phyloP scores from a whole-genome alignment of 2,888 invertebrate species.

The Oxyscelio sp. region DNA sequence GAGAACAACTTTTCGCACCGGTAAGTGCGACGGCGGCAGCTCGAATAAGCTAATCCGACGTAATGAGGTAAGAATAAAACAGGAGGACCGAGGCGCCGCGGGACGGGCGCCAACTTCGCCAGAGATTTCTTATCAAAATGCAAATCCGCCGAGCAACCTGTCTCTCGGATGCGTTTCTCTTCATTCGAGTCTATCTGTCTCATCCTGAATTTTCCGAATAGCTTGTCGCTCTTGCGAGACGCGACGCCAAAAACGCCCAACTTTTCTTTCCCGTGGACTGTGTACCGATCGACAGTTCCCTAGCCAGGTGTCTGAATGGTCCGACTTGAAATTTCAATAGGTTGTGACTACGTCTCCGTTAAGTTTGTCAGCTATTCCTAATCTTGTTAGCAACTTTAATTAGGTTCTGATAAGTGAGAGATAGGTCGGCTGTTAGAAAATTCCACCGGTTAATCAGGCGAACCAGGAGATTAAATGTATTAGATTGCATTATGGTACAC shows the following conservation, averaged over 20 bases:
- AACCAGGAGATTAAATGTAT: conserved; percentile 7
- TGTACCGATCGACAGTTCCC: background rate
- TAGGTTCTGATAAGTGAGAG: conserved; percentile 32
- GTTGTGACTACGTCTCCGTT: conserved; percentile 11
- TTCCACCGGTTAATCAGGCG: conserved; percentile 18
- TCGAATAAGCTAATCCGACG: conserved; percentile 86
- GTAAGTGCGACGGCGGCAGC: conserved; percentile 75
- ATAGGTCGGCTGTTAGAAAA: conserved; percentile 16
- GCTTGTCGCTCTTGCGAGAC: conserved; percentile 54
- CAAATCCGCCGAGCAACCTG: conserved; percentile 85
- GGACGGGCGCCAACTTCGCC: conserved; percentile 83
- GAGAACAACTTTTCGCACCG: conserved; percentile 77
- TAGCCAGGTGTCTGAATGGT: background rate
- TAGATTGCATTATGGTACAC: conserved; percentile 6
- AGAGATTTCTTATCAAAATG: conserved; percentile 88
- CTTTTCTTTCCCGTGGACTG: conserved; percentile 36
- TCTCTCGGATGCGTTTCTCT: conserved; percentile 51
- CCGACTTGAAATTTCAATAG: conserved; percentile 23
- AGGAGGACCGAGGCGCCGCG: conserved; percentile 74
- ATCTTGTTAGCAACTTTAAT: conserved; percentile 32
- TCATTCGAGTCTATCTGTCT: conserved; percentile 58
- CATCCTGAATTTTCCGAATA: conserved; percentile 55
- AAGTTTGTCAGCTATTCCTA: conserved; percentile 14
- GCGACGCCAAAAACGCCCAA: conserved; percentile 48
- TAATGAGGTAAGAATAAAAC: conserved; percentile 88